Percentiles rank a stretch among this genome's conserved stretches.
Conservation (phyloP, 2,888 invertebrate species). For the Thymelicus acteon region DNA sequence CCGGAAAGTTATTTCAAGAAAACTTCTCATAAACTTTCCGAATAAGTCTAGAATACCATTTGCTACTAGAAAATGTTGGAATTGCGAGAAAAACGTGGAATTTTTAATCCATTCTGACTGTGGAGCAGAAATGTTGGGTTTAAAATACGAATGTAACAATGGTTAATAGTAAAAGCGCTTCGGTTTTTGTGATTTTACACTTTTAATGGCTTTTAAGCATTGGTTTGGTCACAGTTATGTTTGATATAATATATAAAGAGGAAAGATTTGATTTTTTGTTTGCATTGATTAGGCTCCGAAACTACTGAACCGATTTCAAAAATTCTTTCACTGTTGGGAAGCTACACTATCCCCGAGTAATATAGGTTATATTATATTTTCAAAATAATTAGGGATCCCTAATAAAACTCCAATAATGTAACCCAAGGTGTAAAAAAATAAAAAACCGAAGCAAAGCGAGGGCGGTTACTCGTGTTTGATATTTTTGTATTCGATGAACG, state of each 20-base stretch:
- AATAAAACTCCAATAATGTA: no score
- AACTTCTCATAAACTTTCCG: slow-evolving; percentile 37
- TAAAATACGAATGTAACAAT: not conserved
- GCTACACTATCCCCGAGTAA: no score
- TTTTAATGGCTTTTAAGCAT: not conserved
- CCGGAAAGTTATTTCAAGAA: slow-evolving; percentile 55
- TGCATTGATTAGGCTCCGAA: no score
- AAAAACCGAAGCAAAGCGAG: no score
- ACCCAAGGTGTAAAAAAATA: no score
- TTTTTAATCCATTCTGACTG: slow-evolving; percentile 4
- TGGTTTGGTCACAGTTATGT: not conserved
- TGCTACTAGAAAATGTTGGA: slow-evolving; percentile 27
- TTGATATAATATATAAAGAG: no score
- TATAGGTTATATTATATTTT: no score
- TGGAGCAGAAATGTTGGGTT: not conserved
- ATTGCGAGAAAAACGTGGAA: slow-evolving; percentile 19
- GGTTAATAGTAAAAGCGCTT: not conserved
- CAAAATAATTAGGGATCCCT: no score
- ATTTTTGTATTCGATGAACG: not conserved
- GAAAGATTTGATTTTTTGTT: no score
- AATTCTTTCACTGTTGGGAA: no score
- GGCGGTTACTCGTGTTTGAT: no score
- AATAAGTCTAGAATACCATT: slow-evolving; percentile 33
- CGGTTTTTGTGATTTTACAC: not conserved
- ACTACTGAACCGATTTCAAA: no score